Evolutionary conservation across 2,888 invertebrate genomes (phyloP), one percentile per base, ranked within the genome.

Genomic region (Temnothorax unifasciatus): DNA sequence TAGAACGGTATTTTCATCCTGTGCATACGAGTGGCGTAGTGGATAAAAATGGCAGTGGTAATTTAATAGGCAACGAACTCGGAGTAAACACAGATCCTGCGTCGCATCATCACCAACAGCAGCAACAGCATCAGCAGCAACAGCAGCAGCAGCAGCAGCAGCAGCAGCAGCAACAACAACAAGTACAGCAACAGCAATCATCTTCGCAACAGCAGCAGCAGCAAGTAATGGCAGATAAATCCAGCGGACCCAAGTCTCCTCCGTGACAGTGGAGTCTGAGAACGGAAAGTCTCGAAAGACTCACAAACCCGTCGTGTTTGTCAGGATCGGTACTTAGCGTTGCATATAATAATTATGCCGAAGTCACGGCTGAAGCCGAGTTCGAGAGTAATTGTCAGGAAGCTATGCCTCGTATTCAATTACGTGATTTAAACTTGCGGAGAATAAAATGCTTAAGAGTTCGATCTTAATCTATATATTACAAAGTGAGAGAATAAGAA

Each of bases 1-100:
- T 95, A 96, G 96, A 96, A 93, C 95, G 96, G 91, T 96, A 96
- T 93, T 96, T 96, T 93, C 96, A 95, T 93, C 95, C 96, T 85
- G 96, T 96, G 88, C 96, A 96, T 93, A 95, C 95, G 93, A 95
- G 94, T 93, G 95, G 95, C 90, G 95, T 95, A 85, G 94, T 96
- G 92, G 96, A 96, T 89, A 95, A 95, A 85, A 94, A 93, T 92
- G 94, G 94, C 84, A 92, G 92, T 83, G 93, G 93, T 59, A 92
- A 92, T 81, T 83, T 95, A 90, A 94, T 94, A 92, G 91, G 93
- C 15, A 90, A 89, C 74, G 94, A 94, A 11, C 88, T 95, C 25
- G 93, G 93, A 21, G 94, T 95, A 44, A 92, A 90, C 34, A 85
- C 92, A 64, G 94, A 94, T 88, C 94, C 91, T 2, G 88, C 92